phyloP scores from a whole-genome alignment of 2,113 vertebrate species.

The Arizona elegans region DNA sequence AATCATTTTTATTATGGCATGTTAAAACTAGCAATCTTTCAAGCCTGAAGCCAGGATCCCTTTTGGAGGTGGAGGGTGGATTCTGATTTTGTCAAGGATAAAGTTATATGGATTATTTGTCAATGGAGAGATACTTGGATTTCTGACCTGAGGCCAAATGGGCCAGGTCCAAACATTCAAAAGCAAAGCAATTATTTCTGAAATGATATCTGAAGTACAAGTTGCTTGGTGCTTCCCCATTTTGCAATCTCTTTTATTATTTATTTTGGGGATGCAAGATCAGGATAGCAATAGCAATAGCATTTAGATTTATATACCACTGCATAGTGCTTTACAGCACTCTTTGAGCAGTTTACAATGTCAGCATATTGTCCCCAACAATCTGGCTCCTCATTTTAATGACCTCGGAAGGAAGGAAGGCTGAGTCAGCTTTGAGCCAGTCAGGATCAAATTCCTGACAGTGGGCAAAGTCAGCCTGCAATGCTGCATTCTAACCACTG shows the following conservation, averaged over 20 bases:
- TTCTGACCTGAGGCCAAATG: not conserved
- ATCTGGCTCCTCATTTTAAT: not conserved
- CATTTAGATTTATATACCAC: not conserved
- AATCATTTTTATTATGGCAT: not conserved
- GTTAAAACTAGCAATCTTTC: not conserved
- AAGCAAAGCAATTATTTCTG: not conserved
- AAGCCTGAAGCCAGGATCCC: not conserved
- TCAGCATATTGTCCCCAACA: not conserved
- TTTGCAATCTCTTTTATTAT: not conserved
- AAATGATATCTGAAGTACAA: not conserved
- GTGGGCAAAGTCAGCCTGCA: not conserved
- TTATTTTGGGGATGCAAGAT: not conserved
- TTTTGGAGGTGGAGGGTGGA: not conserved
- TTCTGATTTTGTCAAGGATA: not conserved
- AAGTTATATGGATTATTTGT: not conserved
- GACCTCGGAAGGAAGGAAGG: not conserved
- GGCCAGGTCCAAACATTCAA: not conserved
- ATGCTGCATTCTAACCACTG: not conserved
- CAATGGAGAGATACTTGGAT: not conserved
- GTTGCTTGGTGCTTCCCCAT: not conserved
- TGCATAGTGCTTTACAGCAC: not conserved
- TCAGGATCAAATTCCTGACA: not conserved
- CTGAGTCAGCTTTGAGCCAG: not conserved
- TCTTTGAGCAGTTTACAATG: not conserved
- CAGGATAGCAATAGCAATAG: not conserved